Evolutionary conservation across 2,888 invertebrate genomes (phyloP), one percentile per base, ranked within the genome.

Genomic region (Tipula lateralis): DNA sequence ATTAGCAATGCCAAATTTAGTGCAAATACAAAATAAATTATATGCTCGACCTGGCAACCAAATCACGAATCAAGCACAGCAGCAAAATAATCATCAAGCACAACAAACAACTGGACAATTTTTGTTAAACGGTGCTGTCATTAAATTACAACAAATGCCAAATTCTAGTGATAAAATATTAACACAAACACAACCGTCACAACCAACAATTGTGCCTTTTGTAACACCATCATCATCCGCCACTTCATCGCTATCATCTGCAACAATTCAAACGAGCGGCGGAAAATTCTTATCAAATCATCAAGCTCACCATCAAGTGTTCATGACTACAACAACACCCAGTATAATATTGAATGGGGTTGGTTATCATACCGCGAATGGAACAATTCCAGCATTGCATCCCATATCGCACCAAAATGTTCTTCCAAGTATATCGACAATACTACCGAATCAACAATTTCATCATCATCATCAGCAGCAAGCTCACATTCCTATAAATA

Each of bases 1-100:
- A 86, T 91, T 93, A 88, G 93, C 93, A 83, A 89, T 93, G 88
- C 93, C 93, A 87, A 93, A 93, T 90, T 90, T 93, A 85, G 92
- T 93, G 86, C 93, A 93, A 90, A 91, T 93, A 90, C 93, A 93
- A 85, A 92, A 83, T 83, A 83, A 83, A 83, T 19, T 83, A 5
- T 83, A 83, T 9, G 19, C 32, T 4, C 30, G 30, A 2, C 66
- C 66, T 24, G 19, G 83, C 19, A 82, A 29, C 30, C 82, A 82
- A 82, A 30, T 82, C 4, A 29, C 82, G n/a, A 82, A 29, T 30
- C 82, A 82, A 82, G 82, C 30, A 1, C 29, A 29, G 30, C 6
- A 29, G 16, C 82, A 82, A 82, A 29, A 1, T 6, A 82, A 82
- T 82, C 30, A 82, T 6, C 32, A 29, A 30, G 16, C 82, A 81